Conservation (phyloP, 2,888 invertebrate species). For the Mythimna pallens region DNA sequence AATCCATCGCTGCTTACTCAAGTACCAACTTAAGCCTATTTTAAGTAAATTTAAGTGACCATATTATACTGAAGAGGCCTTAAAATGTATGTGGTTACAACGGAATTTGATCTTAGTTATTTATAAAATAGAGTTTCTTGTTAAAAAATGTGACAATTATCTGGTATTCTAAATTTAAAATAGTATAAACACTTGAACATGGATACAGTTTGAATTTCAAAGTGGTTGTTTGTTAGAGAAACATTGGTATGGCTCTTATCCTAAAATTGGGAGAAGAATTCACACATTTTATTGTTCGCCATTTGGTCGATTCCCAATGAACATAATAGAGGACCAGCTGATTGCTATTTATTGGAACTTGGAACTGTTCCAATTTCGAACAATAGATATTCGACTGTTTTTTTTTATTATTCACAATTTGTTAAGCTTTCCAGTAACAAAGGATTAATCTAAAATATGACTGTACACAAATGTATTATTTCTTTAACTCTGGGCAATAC, state of each 20-base stretch:
- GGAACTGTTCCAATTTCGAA: constrained; percentile 46
- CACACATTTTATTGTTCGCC: constrained; percentile 15
- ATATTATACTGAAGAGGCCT: too few species aligned
- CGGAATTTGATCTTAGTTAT: too few species aligned
- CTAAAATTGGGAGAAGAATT: constrained; percentile 19
- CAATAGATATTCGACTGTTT: constrained; percentile 16
- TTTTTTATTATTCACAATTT: constrained; percentile 7
- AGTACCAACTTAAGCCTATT: too few species aligned
- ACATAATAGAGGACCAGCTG: constrained; percentile 13
- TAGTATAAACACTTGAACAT: not conserved
- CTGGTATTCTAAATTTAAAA: not conserved
- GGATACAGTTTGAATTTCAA: not conserved
- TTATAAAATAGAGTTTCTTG: too few species aligned
- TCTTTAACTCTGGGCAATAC: not conserved
- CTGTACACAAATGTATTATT: not conserved
- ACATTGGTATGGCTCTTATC: not conserved
- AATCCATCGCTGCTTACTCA: too few species aligned
- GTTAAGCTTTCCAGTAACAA: constrained; percentile 15
- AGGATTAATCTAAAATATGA: constrained; percentile 6
- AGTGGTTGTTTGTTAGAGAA: not conserved
- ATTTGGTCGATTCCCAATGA: constrained; percentile 25
- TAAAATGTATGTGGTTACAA: too few species aligned
- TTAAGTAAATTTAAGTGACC: too few species aligned
- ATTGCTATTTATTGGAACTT: constrained; percentile 51
- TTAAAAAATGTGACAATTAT: not conserved